Conservation (phyloP, 2,113 vertebrate genomes). For the Polyodon spathula region DNA sequence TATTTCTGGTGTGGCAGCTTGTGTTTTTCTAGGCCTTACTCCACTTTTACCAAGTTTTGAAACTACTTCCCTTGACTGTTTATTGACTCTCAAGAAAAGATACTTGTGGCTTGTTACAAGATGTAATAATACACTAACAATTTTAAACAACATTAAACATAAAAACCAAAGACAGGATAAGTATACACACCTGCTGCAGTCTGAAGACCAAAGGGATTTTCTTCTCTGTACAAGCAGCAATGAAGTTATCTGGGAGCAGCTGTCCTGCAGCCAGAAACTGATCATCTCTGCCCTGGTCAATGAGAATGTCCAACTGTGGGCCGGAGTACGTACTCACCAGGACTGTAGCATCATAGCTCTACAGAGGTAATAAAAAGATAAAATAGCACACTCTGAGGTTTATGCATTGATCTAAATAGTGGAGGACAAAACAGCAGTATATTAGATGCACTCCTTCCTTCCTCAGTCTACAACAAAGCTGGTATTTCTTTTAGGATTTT, state of each 20-base stretch:
- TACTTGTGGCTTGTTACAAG: no score
- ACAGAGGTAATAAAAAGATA: slow-evolving; percentile 10
- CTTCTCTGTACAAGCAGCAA: slow-evolving; percentile 76
- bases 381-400: neutral
- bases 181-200: slow-evolving; percentile 75
- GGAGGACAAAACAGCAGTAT: no score
- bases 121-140: neutral
- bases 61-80: no score
- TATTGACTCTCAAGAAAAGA: no score
- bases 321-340: slow-evolving; percentile 69
- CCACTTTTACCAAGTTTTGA: no score
- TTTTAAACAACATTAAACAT: neutral
- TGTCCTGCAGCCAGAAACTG: slow-evolving; percentile 84
- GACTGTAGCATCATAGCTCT: slow-evolving; percentile 81
- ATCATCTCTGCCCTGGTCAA: slow-evolving; percentile 92
- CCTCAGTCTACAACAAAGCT: no score
- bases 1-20: no score
- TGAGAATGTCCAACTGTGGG: slow-evolving; percentile 77
- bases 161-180: neutral
- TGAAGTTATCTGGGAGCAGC: slow-evolving; percentile 87
- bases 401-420: no score
- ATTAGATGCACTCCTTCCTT: no score
- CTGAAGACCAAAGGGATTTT: slow-evolving; percentile 86
- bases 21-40: no score
- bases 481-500: no score